Base-by-base conservation (phyloP, 2,113 vertebrate species). In the Menura novaehollandiae region DNA sequence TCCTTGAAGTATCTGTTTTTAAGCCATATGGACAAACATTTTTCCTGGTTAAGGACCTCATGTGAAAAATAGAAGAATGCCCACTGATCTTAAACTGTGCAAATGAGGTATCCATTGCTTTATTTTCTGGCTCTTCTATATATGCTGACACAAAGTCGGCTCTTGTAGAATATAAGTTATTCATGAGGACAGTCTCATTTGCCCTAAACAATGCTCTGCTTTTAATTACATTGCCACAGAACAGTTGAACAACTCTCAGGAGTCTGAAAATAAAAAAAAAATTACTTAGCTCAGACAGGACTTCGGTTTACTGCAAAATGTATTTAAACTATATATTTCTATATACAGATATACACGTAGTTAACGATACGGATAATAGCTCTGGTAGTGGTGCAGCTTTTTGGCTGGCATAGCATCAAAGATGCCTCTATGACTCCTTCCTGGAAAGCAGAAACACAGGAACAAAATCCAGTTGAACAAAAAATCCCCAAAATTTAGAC, bases 121-220 rank as follows among this genome's bases (percentile, higher is more conserved):
- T 77, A 44, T 66, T 67, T 95, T 90, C 63, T 88, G 55, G 22
- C n/a, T 83, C 22, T 73, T 94, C 59, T 80, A 51, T 55, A 83
- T 23, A 85, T 4, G 46, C 58, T 76, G 64, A 89, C 74, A 94
- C 58, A 51, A 88, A 94, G 87, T 93, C 59, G 73, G 19, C 28
- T 87, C 67, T 77, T 79, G 21, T 35, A 59, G 71, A 51, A 37
- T 59, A 67, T 76, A 89, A 94, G 46, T 93, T 96, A 97, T 96
- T 95, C 64, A 93, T 85, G 55, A 92, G 92, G 77, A 71, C 49
- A 62, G 41, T n/a, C 46, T 96, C 76, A 71, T 96, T 96, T 97
- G 77, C 88, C 89, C 89, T 93, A 95, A 97, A 95, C 72, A 91
- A 41, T 72, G 44, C 18, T 79, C 81, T 74, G 52, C 59, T 83